Evolutionary conservation across 2,797 vertebrate genomes (phyloP).

Genomic region (Rhabdomys pumilio): DNA sequence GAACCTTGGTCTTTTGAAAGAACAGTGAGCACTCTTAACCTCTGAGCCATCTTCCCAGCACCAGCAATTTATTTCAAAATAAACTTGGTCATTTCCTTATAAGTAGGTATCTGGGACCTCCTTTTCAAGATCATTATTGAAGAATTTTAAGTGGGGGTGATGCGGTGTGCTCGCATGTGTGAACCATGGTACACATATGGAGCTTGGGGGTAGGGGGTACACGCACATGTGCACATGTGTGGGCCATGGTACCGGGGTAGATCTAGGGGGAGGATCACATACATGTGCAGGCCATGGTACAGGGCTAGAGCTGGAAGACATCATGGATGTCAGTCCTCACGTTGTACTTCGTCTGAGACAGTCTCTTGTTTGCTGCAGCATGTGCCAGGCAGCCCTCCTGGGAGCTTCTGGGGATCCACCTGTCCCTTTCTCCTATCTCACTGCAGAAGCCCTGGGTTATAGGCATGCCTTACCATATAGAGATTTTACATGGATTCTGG

Average conservation of each 20-base stretch:
- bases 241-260: neutral
- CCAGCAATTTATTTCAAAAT: conserved; percentile 67
- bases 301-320: neutral
- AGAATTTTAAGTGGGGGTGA: neutral
- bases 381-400: neutral
- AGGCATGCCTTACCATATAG: neutral
- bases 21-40: neutral
- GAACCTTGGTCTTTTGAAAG: neutral
- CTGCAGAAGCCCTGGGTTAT: neutral
- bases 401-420: no score
- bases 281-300: no score
- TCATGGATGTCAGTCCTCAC: neutral
- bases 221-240: neutral
- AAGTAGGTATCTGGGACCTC: conserved; percentile 32
- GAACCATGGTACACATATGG: neutral
- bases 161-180: neutral
- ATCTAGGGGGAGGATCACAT: neutral
- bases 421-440: neutral
- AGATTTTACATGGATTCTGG: neutral
- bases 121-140: conserved; percentile 68
- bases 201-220: neutral
- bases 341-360: neutral
- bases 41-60: neutral
- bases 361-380: neutral
- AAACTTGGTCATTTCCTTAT: conserved; percentile 59